Evolutionary conservation across 1,140 invertebrate genomes (phyloP).

Genomic region (Drosophila pallidifrons): DNA sequence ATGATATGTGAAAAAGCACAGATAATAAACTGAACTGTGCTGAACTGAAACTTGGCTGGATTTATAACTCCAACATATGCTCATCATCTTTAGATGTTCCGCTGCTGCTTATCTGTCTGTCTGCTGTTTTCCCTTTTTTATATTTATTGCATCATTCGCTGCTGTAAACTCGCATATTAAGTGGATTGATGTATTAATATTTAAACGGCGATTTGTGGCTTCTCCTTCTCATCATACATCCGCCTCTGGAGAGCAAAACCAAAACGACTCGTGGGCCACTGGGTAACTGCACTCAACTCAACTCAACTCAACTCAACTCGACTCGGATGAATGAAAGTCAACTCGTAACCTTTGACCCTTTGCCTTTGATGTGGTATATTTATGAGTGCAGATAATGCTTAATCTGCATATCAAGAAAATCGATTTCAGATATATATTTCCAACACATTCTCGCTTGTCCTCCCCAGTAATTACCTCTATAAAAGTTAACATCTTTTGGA

Average conservation of each 20-base stretch:
- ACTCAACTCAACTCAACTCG: constrained; percentile 10
- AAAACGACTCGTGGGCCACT: constrained; percentile 33
- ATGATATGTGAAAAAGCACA: constrained; percentile 29
- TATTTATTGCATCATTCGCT: constrained; percentile 80
- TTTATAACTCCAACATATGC: constrained; percentile 55
- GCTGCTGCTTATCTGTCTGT: not conserved
- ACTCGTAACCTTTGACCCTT: constrained; percentile 41
- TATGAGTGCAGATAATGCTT: constrained; percentile 42
- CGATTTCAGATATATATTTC: constrained; percentile 37
- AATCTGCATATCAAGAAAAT: constrained; percentile 50
- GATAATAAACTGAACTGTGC: constrained; percentile 32
- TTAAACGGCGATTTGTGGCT: constrained; percentile 80
- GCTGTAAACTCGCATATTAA: constrained; percentile 81
- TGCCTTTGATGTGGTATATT: constrained; percentile 29
- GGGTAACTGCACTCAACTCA: constrained; percentile 13
- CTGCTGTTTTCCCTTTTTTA: constrained; percentile 59
- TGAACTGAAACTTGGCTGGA: constrained; percentile 22
- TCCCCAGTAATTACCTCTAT: constrained; percentile 46
- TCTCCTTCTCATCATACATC: constrained; percentile 13
- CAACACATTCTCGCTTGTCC: constrained; percentile 14
- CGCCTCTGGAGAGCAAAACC: constrained; percentile 9
- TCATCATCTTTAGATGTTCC: constrained; percentile 34
- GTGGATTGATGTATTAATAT: constrained; percentile 84
- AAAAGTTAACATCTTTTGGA: constrained; percentile 37
- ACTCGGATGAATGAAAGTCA: too few relatives aligned